Percentiles rank a stretch among this genome's conserved stretches.
These are phyloP conservation scores for Malurus melanocephalus DNA, from an alignment of 2,113 vertebrate species.

Conservation along the genomic window DNA sequence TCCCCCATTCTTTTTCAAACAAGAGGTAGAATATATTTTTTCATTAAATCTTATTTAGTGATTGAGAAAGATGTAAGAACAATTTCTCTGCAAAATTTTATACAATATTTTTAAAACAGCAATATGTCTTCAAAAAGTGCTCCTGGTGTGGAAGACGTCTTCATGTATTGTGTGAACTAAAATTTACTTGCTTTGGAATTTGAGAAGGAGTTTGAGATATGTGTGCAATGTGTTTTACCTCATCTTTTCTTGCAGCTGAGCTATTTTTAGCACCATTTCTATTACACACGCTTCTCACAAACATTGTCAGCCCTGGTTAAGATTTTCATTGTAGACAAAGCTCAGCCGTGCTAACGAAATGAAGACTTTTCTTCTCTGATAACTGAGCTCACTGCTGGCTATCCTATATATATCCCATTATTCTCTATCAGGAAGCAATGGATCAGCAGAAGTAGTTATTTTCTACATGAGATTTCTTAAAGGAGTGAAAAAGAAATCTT, in stretches of 20 bases:
- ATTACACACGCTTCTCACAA: accelerated
- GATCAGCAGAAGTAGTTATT: background rate
- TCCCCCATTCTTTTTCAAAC: background rate
- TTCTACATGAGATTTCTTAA: background rate
- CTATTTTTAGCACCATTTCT: background rate
- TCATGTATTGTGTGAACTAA: background rate
- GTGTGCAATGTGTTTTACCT: background rate
- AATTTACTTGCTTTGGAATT: background rate
- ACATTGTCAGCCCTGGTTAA: background rate
- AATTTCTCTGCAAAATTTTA: background rate
- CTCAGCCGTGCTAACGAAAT: background rate
- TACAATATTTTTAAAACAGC: background rate
- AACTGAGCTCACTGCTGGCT: background rate
- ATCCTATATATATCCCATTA: background rate
- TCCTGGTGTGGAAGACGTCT: background rate
- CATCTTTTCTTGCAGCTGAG: background rate
- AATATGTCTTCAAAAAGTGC: background rate
- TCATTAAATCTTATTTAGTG: background rate
- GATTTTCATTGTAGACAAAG: background rate
- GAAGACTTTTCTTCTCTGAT: background rate
- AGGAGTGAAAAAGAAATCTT: background rate
- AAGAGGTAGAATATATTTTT: background rate
- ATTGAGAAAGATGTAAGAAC: background rate
- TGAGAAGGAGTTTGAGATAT: background rate
- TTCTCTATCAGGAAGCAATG: background rate